Evolutionary conservation across 2,113 vertebrate species (phyloP).

Genomic region (Tetrao urogallus): DNA sequence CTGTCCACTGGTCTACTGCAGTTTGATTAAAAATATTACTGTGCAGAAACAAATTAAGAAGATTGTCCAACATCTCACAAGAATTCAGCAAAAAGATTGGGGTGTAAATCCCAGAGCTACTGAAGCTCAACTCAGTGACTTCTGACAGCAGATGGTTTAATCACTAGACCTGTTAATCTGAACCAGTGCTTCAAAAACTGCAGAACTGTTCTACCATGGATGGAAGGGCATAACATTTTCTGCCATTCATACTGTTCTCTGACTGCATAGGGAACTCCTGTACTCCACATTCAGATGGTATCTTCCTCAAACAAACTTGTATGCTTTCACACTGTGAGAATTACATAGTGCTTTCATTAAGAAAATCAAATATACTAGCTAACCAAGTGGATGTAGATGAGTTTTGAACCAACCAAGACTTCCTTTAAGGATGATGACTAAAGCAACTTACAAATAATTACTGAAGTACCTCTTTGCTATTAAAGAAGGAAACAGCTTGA

Average conservation of each 20-base stretch:
- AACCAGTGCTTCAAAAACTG: background rate
- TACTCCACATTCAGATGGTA: background rate
- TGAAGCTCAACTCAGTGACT: background rate
- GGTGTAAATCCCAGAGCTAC: background rate
- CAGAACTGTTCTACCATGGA: background rate
- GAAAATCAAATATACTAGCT: background rate
- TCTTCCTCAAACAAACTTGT: background rate
- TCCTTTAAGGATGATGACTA: background rate
- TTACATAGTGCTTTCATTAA: background rate
- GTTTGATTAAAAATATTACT: conserved; percentile 21
- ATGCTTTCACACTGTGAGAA: background rate
- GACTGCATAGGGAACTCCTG: background rate
- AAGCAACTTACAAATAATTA: background rate
- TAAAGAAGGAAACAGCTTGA: background rate
- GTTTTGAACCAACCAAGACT: background rate
- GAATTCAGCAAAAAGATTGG: background rate
- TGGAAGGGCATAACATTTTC: background rate
- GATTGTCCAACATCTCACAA: background rate
- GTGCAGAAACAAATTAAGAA: conserved; percentile 1
- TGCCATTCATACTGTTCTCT: background rate
- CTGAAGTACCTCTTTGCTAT: background rate
- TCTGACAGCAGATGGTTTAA: background rate
- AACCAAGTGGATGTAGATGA: background rate
- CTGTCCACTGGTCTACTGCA: background rate
- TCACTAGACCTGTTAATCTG: background rate